Conservation (phyloP, 2,797 vertebrate genomes). For the Coracias cyanogaster region DNA sequence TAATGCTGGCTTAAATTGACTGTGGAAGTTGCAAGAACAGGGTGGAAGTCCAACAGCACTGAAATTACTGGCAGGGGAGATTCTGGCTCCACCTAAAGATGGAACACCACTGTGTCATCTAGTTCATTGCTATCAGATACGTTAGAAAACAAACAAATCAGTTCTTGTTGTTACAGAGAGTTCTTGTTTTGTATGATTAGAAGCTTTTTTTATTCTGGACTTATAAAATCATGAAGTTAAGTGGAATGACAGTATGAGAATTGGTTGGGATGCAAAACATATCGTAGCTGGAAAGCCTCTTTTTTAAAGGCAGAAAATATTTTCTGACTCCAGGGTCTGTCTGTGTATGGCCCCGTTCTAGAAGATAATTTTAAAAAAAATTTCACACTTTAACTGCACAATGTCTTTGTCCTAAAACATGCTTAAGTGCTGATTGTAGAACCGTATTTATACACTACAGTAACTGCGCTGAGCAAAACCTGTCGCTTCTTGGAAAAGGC, state of each 20-base stretch:
- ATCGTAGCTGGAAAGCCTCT: not conserved
- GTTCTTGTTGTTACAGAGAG: not conserved
- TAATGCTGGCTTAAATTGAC: not conserved
- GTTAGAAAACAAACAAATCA: not conserved
- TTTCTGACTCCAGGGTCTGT: not conserved
- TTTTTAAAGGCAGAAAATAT: not conserved
- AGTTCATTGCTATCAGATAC: not conserved
- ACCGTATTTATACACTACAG: not conserved
- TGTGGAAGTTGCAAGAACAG: not conserved
- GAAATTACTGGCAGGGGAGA: not conserved
- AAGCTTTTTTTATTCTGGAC: not conserved
- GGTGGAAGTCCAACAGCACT: not conserved
- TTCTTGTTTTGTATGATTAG: not conserved
- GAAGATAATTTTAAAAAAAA: not conserved
- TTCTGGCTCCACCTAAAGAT: conserved; percentile 21
- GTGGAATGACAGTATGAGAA: not conserved
- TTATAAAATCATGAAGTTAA: not conserved
- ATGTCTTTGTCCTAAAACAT: not conserved
- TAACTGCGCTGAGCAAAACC: not conserved
- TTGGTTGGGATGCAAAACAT: not conserved
- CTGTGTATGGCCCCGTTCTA: not conserved
- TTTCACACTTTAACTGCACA: not conserved
- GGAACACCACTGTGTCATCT: not conserved
- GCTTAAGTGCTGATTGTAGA: not conserved
- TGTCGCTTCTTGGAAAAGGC: not conserved